phyloP scores from a whole-genome alignment of 2,888 invertebrate genomes.

The Pseudococcus viburni region DNA sequence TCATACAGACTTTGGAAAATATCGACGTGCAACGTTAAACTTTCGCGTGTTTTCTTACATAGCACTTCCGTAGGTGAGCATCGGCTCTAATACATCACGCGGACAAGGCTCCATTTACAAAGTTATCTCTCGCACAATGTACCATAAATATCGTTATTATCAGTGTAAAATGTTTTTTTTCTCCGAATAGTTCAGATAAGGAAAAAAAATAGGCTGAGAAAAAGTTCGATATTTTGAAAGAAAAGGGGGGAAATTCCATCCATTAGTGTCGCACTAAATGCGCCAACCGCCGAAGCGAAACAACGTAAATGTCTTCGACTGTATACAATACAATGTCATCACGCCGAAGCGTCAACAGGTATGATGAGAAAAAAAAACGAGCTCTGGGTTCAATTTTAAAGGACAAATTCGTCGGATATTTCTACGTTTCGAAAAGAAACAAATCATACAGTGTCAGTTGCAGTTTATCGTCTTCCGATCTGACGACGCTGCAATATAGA shows the following conservation, averaged over 20 bases:
- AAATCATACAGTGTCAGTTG: too few species aligned
- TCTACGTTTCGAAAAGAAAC: too few species aligned
- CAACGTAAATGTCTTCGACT: background rate
- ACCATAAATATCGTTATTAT: conserved; percentile 28
- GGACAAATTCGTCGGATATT: too few species aligned
- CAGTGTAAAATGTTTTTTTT: background rate
- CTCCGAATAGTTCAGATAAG: background rate
- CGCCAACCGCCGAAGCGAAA: background rate
- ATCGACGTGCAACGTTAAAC: conserved; percentile 7
- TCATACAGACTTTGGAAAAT: background rate
- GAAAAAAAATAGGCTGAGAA: background rate
- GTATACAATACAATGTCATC: background rate
- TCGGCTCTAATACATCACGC: conserved; percentile 20
- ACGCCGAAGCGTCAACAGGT: background rate
- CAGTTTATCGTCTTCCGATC: too few species aligned
- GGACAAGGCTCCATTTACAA: background rate
- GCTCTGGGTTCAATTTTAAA: background rate
- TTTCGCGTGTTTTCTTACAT: conserved; percentile 10
- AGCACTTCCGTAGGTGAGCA: background rate
- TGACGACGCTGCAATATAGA: too few species aligned
- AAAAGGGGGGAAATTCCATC: background rate
- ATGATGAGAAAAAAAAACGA: background rate
- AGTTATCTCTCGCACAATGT: background rate
- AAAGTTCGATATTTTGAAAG: background rate
- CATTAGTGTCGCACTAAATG: background rate